phyloP scores from a whole-genome alignment of 2,797 vertebrate species.

The Neomorphus geoffroyi region DNA sequence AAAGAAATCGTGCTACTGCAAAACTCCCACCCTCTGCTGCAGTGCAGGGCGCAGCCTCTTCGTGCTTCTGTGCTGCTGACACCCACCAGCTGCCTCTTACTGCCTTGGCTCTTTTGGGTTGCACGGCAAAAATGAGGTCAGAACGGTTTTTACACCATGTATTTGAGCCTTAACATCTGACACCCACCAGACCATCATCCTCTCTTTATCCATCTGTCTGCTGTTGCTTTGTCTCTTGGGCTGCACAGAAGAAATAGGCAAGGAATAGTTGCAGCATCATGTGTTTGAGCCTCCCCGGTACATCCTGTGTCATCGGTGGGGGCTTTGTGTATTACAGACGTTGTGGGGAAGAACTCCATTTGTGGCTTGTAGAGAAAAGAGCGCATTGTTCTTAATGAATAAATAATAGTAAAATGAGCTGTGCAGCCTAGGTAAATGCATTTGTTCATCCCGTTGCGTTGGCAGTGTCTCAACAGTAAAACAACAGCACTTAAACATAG shows the following conservation, averaged over 20 bases:
- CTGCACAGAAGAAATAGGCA: neutral
- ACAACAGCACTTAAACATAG: neutral
- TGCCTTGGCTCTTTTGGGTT: neutral
- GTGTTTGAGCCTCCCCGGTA: neutral
- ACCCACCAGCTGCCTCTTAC: neutral
- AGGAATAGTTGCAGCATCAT: accelerated
- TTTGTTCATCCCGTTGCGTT: neutral
- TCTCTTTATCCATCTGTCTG: neutral
- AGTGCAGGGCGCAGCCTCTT: neutral
- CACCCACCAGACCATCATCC: neutral
- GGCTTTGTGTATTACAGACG: neutral
- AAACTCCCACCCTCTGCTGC: accelerated
- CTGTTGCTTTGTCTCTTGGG: neutral
- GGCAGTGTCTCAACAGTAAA: conserved; percentile 1
- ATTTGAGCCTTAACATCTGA: neutral
- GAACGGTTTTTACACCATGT: accelerated
- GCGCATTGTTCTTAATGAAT: conserved; percentile 31
- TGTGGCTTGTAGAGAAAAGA: conserved; percentile 27
- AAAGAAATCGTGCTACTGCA: neutral
- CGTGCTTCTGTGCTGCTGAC: accelerated
- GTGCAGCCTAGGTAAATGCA: neutral
- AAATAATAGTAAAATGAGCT: conserved; percentile 46
- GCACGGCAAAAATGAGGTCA: neutral
- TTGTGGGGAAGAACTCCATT: neutral
- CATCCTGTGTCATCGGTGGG: neutral